Evolutionary conservation across 2,888 invertebrate genomes (phyloP).

Genomic region (Parnassius apollo): DNA sequence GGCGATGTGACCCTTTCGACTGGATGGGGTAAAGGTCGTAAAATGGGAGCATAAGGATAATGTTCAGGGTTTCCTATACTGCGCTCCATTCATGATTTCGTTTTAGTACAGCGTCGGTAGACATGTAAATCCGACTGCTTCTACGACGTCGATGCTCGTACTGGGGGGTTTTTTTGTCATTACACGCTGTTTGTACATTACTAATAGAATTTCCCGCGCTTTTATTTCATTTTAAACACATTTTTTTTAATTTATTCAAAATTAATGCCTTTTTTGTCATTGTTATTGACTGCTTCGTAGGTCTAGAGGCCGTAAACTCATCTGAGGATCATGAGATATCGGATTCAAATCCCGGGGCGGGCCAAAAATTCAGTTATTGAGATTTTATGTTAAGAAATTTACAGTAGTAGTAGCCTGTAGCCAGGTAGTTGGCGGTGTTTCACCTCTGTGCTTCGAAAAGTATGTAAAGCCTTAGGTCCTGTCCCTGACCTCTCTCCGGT

Average conservation of each 20-base stretch:
- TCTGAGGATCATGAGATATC: too few species aligned
- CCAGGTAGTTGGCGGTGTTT: too few species aligned
- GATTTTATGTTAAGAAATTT: too few species aligned
- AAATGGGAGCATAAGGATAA: conserved; percentile 82
- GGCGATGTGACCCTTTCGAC: conserved; percentile 76
- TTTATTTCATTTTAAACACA: conserved; percentile 34
- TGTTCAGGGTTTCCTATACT: conserved; percentile 79
- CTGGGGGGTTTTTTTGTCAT: conserved; percentile 60
- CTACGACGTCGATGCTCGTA: conserved; percentile 66
- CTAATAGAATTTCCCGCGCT: conserved; percentile 56
- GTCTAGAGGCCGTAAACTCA: too few species aligned
- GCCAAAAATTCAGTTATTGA: too few species aligned
- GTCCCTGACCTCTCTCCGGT: too few species aligned
- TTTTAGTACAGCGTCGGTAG: conserved; percentile 75
- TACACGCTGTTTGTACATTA: conserved; percentile 68
- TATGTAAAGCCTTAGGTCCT: too few species aligned
- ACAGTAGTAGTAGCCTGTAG: too few species aligned
- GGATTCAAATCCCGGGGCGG: too few species aligned
- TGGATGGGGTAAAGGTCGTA: conserved; percentile 81
- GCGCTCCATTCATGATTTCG: conserved; percentile 81
- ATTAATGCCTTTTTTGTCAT: too few species aligned
- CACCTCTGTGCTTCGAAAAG: too few species aligned
- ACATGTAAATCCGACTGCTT: conserved; percentile 80
- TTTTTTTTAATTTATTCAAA: conserved; percentile 10
- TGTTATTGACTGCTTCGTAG: too few species aligned